Conservation (phyloP, 2,888 invertebrate genomes). For the Lepidonotus clava region DNA sequence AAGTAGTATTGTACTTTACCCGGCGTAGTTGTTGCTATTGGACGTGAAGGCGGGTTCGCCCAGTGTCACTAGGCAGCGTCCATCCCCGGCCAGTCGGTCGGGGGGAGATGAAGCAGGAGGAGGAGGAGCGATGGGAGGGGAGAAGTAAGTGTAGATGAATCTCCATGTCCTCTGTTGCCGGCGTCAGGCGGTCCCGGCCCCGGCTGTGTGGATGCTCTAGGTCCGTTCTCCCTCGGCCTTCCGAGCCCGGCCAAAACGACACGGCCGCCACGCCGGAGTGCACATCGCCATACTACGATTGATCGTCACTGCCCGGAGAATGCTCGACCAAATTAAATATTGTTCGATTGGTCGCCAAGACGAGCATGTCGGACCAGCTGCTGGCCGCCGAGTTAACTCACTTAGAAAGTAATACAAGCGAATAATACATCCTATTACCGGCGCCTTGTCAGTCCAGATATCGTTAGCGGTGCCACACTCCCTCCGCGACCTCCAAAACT, state of each 20-base stretch:
- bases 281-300: constrained; percentile 28
- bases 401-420: constrained; percentile 33
- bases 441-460: constrained; percentile 6
- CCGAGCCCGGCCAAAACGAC: neutral
- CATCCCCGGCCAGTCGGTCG: no score
- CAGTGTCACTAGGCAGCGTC: no score
- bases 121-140: neutral
- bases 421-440: constrained; percentile 6
- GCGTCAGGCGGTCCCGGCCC: neutral
- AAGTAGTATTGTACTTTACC: neutral
- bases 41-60: neutral
- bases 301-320: constrained; percentile 10
- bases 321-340: constrained; percentile 33
- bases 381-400: constrained; percentile 19
- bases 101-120: neutral
- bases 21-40: neutral
- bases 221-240: neutral
- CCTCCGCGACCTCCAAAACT: neutral
- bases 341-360: neutral
- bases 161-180: neutral
- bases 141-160: neutral
- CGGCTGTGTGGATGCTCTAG: neutral
- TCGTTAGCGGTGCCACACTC: neutral
- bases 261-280: constrained; percentile 29
- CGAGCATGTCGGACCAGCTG: constrained; percentile 15